A percentile compares a stretch with the other conserved stretches of the same genome.
Evolutionary conservation across 1,140 invertebrate genomes (phyloP).

Genomic region (Cataglyphis hispanica): DNA sequence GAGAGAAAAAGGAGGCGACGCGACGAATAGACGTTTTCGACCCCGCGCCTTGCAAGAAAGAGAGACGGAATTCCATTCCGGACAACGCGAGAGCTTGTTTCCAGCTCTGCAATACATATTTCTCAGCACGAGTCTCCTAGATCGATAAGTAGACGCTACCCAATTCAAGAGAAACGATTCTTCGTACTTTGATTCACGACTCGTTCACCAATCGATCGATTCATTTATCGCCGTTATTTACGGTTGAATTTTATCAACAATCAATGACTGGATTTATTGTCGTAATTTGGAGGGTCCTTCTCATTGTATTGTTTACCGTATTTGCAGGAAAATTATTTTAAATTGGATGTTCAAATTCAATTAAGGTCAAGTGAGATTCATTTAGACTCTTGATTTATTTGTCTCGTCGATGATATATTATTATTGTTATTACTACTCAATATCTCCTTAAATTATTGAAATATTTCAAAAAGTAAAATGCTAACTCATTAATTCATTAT

Average conservation of each 20-base stretch:
- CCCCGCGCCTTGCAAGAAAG: neutral
- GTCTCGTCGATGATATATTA: neutral
- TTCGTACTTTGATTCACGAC: conserved; percentile 12
- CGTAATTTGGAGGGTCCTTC: neutral
- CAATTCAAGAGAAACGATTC: conserved; percentile 3
- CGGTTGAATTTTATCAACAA: neutral
- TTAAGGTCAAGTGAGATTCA: conserved; percentile 19
- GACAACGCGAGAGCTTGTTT: conserved; percentile 34
- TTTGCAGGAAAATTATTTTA: neutral
- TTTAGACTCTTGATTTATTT: neutral
- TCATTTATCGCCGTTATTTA: conserved; percentile 46
- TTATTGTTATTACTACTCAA: neutral
- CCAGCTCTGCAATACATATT: conserved; percentile 36
- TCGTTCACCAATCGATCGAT: conserved; percentile 4
- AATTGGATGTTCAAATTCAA: conserved; percentile 24
- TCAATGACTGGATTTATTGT: conserved; percentile 35
- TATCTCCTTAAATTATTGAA: conserved; percentile 5
- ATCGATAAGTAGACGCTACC: conserved; percentile 38
- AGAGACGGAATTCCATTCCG: conserved; percentile 1
- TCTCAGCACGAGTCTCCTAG: conserved; percentile 28
- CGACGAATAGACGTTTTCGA: conserved; percentile 30
- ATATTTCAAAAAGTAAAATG: neutral
- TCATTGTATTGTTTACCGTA: conserved; percentile 6
- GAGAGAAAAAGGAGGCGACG: conserved; percentile 39
- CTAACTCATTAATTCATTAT: neutral